A percentile compares a stretch with the other conserved stretches of the same genome.
phyloP scores from a whole-genome alignment of 2,113 vertebrate genomes.

The Eurypyga helias region DNA sequence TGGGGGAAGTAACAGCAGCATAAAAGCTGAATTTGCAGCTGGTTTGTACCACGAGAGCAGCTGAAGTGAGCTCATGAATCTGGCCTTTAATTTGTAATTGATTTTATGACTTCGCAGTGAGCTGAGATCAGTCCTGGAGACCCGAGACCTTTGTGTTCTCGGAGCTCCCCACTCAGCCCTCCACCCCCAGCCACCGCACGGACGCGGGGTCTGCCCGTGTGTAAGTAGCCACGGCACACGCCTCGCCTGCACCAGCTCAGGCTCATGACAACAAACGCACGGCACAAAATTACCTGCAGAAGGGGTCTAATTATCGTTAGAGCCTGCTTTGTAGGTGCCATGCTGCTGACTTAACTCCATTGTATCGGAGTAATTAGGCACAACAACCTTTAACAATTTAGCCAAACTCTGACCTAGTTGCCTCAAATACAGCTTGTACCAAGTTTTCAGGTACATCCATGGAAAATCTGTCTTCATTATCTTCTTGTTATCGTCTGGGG shows the following conservation, averaged over 20 bases:
- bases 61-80: constrained; percentile 40
- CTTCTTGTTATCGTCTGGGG: neutral
- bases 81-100: constrained; percentile 41
- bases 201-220: neutral
- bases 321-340: neutral
- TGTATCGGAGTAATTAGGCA: neutral
- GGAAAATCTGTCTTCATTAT: neutral
- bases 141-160: neutral
- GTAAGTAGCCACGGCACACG: fast-evolving
- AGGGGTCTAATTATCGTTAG: neutral
- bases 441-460: neutral
- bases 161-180: neutral
- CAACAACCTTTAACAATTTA: constrained; percentile 8
- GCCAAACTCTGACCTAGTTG: neutral
- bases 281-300: neutral
- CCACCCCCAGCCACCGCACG: fast-evolving
- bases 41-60: neutral
- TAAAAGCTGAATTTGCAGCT: constrained; percentile 50
- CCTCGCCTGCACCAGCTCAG: fast-evolving
- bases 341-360: neutral
- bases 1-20: neutral
- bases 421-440: neutral
- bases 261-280: neutral
- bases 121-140: neutral
- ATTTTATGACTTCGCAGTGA: neutral